A percentile compares a stretch with the other conserved stretches of the same genome.
Conservation (phyloP, 2,888 invertebrate genomes). For the Diogma glabrata region DNA sequence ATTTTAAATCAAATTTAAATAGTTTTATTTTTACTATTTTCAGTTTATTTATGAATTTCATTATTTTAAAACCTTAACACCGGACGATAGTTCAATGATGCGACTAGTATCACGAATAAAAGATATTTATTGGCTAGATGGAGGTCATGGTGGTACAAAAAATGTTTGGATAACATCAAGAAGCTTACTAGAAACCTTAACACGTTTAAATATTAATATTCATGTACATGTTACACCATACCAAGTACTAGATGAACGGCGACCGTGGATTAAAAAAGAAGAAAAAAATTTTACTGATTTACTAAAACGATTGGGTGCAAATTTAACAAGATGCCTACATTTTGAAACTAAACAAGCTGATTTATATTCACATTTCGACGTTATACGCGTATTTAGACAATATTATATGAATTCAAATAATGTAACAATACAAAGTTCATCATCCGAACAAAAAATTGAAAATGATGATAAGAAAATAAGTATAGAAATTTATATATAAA, state of each 20-base stretch:
- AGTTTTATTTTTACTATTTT: slow-evolving; percentile 14
- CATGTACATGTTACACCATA: slow-evolving; percentile 83
- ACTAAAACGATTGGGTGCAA: slow-evolving; percentile 53
- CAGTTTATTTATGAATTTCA: slow-evolving; percentile 75
- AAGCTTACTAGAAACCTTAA: slow-evolving; percentile 58
- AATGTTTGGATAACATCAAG: slow-evolving; percentile 80
- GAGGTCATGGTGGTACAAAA: slow-evolving; percentile 78
- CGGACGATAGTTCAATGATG: slow-evolving; percentile 49
- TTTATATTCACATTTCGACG: slow-evolving; percentile 66
- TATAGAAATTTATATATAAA: neutral
- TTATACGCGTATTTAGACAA: slow-evolving; percentile 48
- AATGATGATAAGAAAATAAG: slow-evolving; percentile 8
- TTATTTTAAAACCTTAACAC: slow-evolving; percentile 53
- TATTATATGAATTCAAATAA: slow-evolving; percentile 25
- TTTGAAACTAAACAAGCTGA: slow-evolving; percentile 42
- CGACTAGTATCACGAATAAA: slow-evolving; percentile 54
- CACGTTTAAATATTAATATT: slow-evolving; percentile 54
- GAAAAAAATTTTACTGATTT: slow-evolving; percentile 62
- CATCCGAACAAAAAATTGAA: slow-evolving; percentile 18
- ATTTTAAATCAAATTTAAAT: neutral
- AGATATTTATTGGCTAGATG: slow-evolving; percentile 82
- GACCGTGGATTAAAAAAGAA: slow-evolving; percentile 78
- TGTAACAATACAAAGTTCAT: slow-evolving; percentile 24
- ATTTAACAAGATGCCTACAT: slow-evolving; percentile 50
- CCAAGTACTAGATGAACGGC: slow-evolving; percentile 65